A percentile compares a stretch with the other conserved stretches of the same genome.
phyloP scores from a whole-genome alignment of 2,888 invertebrate genomes.

The Brachylomia viminalis region DNA sequence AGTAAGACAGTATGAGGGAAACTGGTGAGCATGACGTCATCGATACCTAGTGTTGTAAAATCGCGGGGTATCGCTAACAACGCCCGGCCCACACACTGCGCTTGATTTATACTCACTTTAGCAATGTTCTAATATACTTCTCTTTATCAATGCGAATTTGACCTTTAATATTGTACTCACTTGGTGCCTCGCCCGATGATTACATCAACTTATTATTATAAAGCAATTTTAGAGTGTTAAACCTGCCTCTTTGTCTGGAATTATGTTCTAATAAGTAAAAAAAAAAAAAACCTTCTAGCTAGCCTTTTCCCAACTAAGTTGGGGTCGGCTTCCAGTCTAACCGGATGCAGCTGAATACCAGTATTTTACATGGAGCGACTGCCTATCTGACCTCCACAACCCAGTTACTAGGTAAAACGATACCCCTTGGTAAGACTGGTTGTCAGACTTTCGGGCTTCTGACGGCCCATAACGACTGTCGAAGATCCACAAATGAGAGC shows the following conservation, averaged over 20 bases:
- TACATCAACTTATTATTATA: constrained; percentile 47
- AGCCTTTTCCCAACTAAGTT: too few relatives aligned
- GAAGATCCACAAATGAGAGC: too few relatives aligned
- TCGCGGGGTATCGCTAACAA: constrained; percentile 61
- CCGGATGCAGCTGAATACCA: too few relatives aligned
- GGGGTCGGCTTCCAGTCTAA: too few relatives aligned
- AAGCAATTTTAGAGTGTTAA: constrained; percentile 29
- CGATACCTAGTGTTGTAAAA: constrained; percentile 48
- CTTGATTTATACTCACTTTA: constrained; percentile 62
- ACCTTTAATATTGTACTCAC: constrained; percentile 52
- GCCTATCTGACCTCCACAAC: too few relatives aligned
- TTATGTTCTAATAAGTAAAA: too few relatives aligned
- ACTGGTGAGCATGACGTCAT: constrained; percentile 50
- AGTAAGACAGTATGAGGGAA: constrained; percentile 30
- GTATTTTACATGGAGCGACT: too few relatives aligned
- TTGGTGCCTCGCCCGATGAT: constrained; percentile 33
- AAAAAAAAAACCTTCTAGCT: too few relatives aligned
- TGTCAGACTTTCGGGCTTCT: too few relatives aligned
- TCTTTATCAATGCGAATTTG: constrained; percentile 51
- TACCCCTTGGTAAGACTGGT: too few relatives aligned
- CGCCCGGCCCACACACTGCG: constrained; percentile 55
- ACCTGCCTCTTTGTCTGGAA: constrained; percentile 9
- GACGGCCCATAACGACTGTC: too few relatives aligned
- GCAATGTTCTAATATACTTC: constrained; percentile 58
- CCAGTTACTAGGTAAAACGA: too few relatives aligned